Percentiles rank a stretch among this genome's conserved stretches.
Evolutionary conservation across 2,113 vertebrate genomes (phyloP).

Genomic region (Corythornis madagascariensis): DNA sequence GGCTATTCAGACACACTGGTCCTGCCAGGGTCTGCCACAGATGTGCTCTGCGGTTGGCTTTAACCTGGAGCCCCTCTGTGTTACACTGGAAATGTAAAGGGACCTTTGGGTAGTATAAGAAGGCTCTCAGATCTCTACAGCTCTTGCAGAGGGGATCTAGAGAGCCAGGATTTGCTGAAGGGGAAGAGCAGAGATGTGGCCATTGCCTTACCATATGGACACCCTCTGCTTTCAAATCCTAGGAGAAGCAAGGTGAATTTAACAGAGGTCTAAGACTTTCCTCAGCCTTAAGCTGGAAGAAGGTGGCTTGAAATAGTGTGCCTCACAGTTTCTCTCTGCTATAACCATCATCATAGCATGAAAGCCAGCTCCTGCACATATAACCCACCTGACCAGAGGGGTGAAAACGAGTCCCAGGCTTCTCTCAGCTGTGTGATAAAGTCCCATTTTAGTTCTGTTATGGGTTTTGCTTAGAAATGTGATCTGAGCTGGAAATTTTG

Average conservation of each 20-base stretch:
- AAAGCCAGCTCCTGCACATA: background rate
- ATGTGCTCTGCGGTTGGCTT: background rate
- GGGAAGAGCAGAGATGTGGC: background rate
- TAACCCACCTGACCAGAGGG: fast-evolving
- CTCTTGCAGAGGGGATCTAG: background rate
- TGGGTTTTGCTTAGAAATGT: background rate
- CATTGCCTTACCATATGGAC: fast-evolving
- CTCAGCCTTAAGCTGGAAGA: background rate
- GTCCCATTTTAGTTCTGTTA: background rate
- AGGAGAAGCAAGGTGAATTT: background rate
- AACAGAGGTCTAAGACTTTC: background rate
- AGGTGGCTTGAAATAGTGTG: background rate
- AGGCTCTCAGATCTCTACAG: background rate
- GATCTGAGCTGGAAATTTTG: background rate
- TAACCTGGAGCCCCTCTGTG: background rate
- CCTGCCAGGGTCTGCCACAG: background rate
- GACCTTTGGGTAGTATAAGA: background rate
- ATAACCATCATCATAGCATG: background rate
- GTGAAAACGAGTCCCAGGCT: background rate
- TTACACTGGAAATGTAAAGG: fast-evolving
- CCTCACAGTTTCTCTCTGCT: background rate
- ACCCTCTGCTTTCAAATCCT: background rate
- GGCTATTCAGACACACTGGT: background rate
- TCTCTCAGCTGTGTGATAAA: background rate
- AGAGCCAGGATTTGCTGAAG: background rate